These are phyloP conservation scores for Morpho deidamia DNA, from an alignment of 2,888 invertebrate genomes.

Conservation along the genomic window DNA sequence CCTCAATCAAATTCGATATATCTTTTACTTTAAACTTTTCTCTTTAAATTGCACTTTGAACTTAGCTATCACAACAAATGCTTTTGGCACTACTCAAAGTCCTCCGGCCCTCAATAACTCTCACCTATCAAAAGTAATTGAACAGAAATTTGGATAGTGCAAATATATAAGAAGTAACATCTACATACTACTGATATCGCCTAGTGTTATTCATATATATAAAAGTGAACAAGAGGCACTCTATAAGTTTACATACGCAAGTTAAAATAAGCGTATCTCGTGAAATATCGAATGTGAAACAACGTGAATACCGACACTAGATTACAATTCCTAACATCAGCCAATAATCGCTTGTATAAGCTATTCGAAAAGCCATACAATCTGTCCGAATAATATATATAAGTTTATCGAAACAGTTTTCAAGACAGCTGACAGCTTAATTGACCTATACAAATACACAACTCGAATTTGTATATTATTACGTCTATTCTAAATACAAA, in stretches of 20 bases:
- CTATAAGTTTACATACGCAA: slow-evolving; percentile 76
- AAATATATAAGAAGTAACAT: slow-evolving; percentile 46
- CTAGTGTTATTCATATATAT: slow-evolving; percentile 75
- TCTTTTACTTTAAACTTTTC: too few species aligned
- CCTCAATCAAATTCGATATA: too few species aligned
- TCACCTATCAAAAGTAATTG: slow-evolving; percentile 32
- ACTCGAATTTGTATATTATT: slow-evolving; percentile 32
- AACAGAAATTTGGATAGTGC: slow-evolving; percentile 41
- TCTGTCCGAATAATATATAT: slow-evolving; percentile 12
- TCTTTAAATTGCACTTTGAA: too few species aligned
- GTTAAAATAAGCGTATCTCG: slow-evolving; percentile 73
- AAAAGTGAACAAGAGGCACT: slow-evolving; percentile 80
- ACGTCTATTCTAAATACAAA: slow-evolving; percentile 41
- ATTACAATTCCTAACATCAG: slow-evolving; percentile 41
- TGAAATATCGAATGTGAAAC: slow-evolving; percentile 64
- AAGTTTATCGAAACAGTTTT: slow-evolving; percentile 12
- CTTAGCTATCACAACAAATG: not conserved
- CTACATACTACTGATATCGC: slow-evolving; percentile 50
- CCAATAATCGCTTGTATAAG: slow-evolving; percentile 24
- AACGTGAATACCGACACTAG: slow-evolving; percentile 46
- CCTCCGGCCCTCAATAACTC: slow-evolving; percentile 38
- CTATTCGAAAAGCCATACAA: slow-evolving; percentile 15
- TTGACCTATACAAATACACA: slow-evolving; percentile 17
- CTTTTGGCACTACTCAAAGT: slow-evolving; percentile 62
- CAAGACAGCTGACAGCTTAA: slow-evolving; percentile 18